Base-by-base conservation (phyloP, 2,797 vertebrate species). In the Sebastes flavidus region DNA sequence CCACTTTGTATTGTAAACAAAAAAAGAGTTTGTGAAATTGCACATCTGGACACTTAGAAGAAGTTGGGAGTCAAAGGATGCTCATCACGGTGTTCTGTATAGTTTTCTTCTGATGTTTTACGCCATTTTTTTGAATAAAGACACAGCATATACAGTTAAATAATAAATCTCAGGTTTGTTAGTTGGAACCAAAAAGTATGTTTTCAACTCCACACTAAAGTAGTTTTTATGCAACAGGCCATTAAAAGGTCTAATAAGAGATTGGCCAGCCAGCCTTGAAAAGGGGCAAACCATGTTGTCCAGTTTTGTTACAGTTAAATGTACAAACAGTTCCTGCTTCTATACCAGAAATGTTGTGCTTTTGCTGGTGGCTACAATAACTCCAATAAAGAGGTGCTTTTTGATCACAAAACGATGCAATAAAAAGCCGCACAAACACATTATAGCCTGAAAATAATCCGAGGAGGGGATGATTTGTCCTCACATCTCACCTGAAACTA, bases 1-100 rank as follows among this genome's bases (percentile, higher is more conserved):
- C 65, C 75, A 81, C 72, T 79, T 87, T 89, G 74, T 92, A 74
- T 87, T 84, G 72, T 78, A 71, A 54, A 30, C 42, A 30, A 38
- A n/a, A 14, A 77, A 73, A 67, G 34, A 25, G 60, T 87, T 89
- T 77, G 71, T 76, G 58, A 78, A 75, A 63, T 82, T 87, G 82
- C 84, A 91, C 84, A 77, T 70, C 71, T 78, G 56, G 11, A 78
- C 80, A 84, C 55, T 82, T 75, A n/a, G 67, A 38, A 67, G 60
- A 24, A 34, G 69, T 71, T 12, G 70, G 70, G 25, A 65, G 46
- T 18, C 36, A 52, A 52, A 76, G 10, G 42, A 18, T 75, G 27
- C 20, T 16, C 24, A 46, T 49, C 46, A 25, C 66, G 20, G 67
- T 84, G 71, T 82, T 88, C 14, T 81, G 36, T 75, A 12, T 38